Evolutionary conservation across 2,888 invertebrate genomes (phyloP), one percentile per base, ranked within the genome.

Genomic region (Axea sp.): DNA sequence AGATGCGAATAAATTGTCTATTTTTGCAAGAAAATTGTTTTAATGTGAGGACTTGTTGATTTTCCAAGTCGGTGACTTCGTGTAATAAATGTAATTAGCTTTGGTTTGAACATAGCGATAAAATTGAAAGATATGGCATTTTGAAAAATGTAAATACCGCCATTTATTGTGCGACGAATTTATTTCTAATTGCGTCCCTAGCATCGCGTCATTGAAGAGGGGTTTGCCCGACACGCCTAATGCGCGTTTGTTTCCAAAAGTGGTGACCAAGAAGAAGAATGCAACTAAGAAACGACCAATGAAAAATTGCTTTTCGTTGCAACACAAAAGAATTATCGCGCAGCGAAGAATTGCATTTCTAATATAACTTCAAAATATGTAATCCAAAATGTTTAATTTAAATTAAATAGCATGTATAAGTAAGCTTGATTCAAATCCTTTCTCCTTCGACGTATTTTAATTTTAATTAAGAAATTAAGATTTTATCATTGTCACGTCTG

Each of bases 121-220:
- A 51, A 59, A 65, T 53, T 53, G 59, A 65, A 60, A 47, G 24
- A 12, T 43, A 11, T 45, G 37, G 9, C 53, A 39, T 12, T 60
- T 55, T 33, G 37, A 37, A 60, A 60, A 65, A 65, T 51, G 65
- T 45, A 41, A 45, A 60, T 31, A 17, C 33, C 15, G 11, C 62
- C 57, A 35, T 68, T 67, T 68, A 55, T 73, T 57, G 57, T 28
- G 11, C 47, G 28, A 9, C 28, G 69, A 76, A 79, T 78, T 77
- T 79, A 77, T 77, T 77, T 76, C 74, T 77, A 77, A 78, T 79
- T 75, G 76, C 76, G 64, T 77, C 72, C 60, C 71, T n/a, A 35
- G 62, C 26, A 43, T 49, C 9, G 60, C 33, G 65, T 45, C 60
- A 51, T 31, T 11, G 60, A 60, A 73, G 45, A 51, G 57, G 69